Base-by-base conservation (phyloP, 2,797 vertebrate species). In the Ataeniobius toweri region DNA sequence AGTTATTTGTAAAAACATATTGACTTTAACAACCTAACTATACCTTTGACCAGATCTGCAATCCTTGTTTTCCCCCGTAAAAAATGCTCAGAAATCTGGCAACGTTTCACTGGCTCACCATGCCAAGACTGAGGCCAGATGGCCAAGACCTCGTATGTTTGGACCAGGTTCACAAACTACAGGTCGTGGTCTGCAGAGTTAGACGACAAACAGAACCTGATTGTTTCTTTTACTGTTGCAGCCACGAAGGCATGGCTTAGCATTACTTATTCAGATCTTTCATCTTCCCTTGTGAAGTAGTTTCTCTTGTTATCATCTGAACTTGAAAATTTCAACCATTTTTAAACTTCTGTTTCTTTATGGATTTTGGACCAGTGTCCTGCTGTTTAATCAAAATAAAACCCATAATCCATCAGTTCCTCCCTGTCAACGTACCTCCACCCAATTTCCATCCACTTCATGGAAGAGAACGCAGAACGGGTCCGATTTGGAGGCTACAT, bases 401-500 rank as follows among this genome's bases (percentile, higher is more conserved):
- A 20, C 13, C 44, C 50, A 9, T 20, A 18, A 53, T 22, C 28
- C 26, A 16, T 53, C 82, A 36, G 28, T 3, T 36, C 28, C 5
- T 63, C 31, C 31, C 16, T 9, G 28, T 83, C 77, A 71, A 44
- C 70, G 22, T 81, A 95, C 98, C 98, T 99, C 98, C 69, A 94
- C 95, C 98, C 98, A 99, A 90, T 97, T 97, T 80, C 96, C 96
- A 0, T 97, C 94, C 80, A 96, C 95, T 85, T 99, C 98, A 71
- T 96, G 93, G 89, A 99, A 98, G 78, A 99, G 97, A 76, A 99
- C 98, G 0, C 98, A 99, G 95, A 99, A 99, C 0, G 98, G 98
- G 92, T 99, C 98, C 0, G 98, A 99, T 93, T 99, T 99, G 85
- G 98, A 99, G 71, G 98, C 97, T 76, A 99, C 97, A 6, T 99